Conservation (phyloP, 2,797 vertebrate genomes). For the Anas flavirostris region DNA sequence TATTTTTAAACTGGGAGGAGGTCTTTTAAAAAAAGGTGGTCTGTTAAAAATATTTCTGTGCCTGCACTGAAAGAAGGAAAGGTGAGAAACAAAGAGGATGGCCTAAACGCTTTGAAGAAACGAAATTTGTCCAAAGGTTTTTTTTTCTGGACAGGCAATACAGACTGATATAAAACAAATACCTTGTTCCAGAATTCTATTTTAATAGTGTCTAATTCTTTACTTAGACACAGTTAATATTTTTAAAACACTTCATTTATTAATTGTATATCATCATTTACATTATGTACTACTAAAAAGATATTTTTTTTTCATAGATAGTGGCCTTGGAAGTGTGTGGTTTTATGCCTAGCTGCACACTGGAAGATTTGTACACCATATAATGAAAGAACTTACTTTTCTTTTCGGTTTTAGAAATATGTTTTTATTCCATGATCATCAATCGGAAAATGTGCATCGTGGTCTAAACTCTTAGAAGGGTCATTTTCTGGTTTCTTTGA, state of each 20-base stretch:
- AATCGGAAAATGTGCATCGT: conserved; percentile 28
- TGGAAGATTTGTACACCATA: conserved; percentile 21
- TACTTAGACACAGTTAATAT: not conserved
- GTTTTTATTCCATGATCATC: conserved; percentile 58
- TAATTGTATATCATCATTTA: not conserved
- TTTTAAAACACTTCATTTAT: not conserved
- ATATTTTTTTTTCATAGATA: conserved; percentile 32
- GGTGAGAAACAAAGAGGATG: not conserved
- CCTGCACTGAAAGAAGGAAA: not conserved
- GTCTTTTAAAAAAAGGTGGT: not conserved
- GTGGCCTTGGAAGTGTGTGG: conserved; percentile 31
- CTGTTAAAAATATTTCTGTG: not conserved
- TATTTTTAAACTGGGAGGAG: not conserved
- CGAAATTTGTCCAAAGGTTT: not conserved
- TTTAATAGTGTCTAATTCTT: not conserved
- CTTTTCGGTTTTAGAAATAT: conserved; percentile 52
- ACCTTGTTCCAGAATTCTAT: not conserved
- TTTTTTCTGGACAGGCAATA: not conserved
- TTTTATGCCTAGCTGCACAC: conserved; percentile 49
- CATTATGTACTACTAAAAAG: conserved; percentile 12
- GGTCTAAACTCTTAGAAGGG: conserved; percentile 58
- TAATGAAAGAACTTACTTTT: conserved; percentile 61
- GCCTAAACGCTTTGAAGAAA: not conserved
- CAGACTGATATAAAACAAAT: not conserved
- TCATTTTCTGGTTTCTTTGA: conserved; percentile 59